Evolutionary conservation across 2,888 invertebrate species (phyloP).

Genomic region (Spilarctia lutea): DNA sequence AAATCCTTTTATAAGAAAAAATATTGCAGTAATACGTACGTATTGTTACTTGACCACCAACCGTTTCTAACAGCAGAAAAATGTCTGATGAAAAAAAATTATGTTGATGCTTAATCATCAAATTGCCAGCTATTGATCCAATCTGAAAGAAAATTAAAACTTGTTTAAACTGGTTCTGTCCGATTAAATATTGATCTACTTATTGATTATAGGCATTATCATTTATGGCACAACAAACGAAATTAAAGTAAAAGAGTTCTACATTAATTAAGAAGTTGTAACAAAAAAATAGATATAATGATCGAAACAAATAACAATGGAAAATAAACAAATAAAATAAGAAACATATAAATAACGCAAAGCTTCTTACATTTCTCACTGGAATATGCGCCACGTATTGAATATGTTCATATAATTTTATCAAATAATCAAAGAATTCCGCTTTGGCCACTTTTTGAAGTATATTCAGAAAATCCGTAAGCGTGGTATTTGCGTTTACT

Average conservation of each 20-base stretch:
- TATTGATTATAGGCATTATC: neutral
- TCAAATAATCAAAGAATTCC: constrained; percentile 85
- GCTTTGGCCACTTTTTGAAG: constrained; percentile 61
- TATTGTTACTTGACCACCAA: constrained; percentile 69
- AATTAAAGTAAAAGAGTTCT: too few relatives aligned
- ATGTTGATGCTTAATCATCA: constrained; percentile 89
- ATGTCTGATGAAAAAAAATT: constrained; percentile 90
- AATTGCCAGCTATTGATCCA: constrained; percentile 90
- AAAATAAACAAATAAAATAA: too few relatives aligned
- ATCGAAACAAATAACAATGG: too few relatives aligned
- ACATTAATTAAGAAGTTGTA: too few relatives aligned
- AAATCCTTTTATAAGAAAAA: neutral
- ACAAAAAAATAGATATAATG: too few relatives aligned
- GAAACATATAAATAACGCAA: neutral
- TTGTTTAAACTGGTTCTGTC: neutral
- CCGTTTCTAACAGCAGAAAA: constrained; percentile 81
- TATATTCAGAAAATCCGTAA: constrained; percentile 82
- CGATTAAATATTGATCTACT: too few relatives aligned
- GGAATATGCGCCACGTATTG: constrained; percentile 89
- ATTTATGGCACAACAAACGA: too few relatives aligned
- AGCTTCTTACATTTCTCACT: constrained; percentile 88
- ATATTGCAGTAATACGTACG: constrained; percentile 52
- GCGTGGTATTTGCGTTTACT: constrained; percentile 85
- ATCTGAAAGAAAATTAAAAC: constrained; percentile 71
- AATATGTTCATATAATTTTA: constrained; percentile 87